Base-by-base conservation (phyloP, 2,888 invertebrate genomes). In the Vesta saturnalis region DNA sequence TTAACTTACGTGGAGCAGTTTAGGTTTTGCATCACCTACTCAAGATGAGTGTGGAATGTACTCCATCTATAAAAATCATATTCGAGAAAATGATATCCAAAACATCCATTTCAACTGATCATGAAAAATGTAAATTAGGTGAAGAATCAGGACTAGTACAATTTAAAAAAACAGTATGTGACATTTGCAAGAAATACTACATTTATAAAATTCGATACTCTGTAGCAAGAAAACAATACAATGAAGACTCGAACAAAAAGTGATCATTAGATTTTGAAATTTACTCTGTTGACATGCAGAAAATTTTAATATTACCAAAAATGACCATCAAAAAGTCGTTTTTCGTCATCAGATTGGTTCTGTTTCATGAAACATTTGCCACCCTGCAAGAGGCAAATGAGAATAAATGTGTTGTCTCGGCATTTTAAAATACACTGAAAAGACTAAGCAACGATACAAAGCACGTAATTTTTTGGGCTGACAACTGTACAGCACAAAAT, bases 191-290 rank as follows among this genome's bases (percentile, higher is more conserved):
- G 30, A 30, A 10, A 30, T 30, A 30, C 30, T 4, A 30, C 30
- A 30, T 43, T 43, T 14, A 43, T 43, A 43, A 43, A 43, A 43
- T 3, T 10, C 12, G 43, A 43, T 43, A 43, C 12, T n/a, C 43
- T 6, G 43, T 43, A 43, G 43, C 43, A 43, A 43, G 43, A 43
- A 43, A 43, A 43, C n/a, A 43, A 43, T 43, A 30, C 30, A 30
- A 10, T 30, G 10, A 30, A 30, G 10, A 30, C 30, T 43, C 43
- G 12, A 43, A 14, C 43, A 43, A 43, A 12, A 43, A 43, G 43
- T 6, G 12, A 10, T n/a, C 43, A 43, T 43, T 14, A 43, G 43
- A 43, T 30, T 30, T 10, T 30, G 10, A 43, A 43, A 43, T 6
- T 43, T 43, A n/a, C 43, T 43, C 43, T 43, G 43, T 43, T 12